Evolutionary conservation across 2,888 invertebrate genomes (phyloP).

Genomic region (Phortica magna): DNA sequence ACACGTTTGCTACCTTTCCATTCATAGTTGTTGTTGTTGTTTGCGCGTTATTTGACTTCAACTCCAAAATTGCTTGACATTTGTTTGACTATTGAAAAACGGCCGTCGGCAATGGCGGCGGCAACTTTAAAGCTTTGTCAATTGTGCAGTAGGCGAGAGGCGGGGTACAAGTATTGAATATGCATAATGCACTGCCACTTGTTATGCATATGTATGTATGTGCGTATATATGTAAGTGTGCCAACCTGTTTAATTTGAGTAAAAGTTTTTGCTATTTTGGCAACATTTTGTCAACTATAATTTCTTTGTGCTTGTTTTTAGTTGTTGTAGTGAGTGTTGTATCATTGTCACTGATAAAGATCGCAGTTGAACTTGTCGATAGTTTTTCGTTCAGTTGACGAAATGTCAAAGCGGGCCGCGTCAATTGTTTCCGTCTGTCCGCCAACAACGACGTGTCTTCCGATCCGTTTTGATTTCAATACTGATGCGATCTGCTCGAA

Average conservation of each 20-base stretch:
- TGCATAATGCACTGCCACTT: background rate
- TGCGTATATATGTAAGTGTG: background rate
- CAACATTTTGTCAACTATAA: constrained; percentile 16
- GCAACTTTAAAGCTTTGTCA: constrained; percentile 54
- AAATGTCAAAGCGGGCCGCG: constrained; percentile 4
- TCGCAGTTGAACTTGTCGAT: background rate
- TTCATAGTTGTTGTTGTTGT: constrained; percentile 56
- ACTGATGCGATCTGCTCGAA: background rate
- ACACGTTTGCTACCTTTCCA: constrained; percentile 50
- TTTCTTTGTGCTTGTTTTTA: constrained; percentile 31
- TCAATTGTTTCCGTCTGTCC: constrained; percentile 2
- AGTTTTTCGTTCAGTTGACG: constrained; percentile 6
- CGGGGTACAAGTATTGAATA: background rate
- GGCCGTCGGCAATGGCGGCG: constrained; percentile 48
- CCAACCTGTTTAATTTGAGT: constrained; percentile 54
- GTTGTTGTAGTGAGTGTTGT: constrained; percentile 40
- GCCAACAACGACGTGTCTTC: background rate
- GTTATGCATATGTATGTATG: background rate
- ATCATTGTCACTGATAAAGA: constrained; percentile 34
- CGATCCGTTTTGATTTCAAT: background rate
- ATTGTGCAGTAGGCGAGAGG: background rate
- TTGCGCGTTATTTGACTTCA: constrained; percentile 63
- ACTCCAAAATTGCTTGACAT: constrained; percentile 66
- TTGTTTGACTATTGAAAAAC: constrained; percentile 61
- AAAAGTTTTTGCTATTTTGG: constrained; percentile 54